Percentiles rank a stretch among this genome's conserved stretches.
Evolutionary conservation across 1,140 invertebrate species (phyloP).

Genomic region (Drosophila sulfurigaster): DNA sequence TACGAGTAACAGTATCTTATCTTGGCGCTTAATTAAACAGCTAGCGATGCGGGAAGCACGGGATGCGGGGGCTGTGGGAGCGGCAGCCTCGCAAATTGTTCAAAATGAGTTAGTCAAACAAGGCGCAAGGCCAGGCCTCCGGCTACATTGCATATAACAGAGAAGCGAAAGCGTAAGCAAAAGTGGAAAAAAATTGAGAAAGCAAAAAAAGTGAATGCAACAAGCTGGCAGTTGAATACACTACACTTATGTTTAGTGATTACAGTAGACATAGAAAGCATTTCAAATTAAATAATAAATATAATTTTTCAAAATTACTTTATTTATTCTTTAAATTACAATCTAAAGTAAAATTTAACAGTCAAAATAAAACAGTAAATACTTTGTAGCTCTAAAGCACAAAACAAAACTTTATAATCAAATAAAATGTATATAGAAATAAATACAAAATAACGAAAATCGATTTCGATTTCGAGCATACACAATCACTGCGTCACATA

Average conservation of each 20-base stretch:
- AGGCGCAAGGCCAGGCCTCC: constrained; percentile 65
- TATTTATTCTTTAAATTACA: too few species aligned
- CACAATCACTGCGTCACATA: background rate
- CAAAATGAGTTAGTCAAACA: constrained; percentile 81
- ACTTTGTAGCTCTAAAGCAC: too few species aligned
- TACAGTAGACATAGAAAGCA: too few species aligned
- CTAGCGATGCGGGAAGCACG: constrained; percentile 1
- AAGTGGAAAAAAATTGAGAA: constrained; percentile 41
- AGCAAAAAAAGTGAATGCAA: background rate
- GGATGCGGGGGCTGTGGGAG: background rate
- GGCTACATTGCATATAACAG: constrained; percentile 60
- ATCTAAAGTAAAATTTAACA: too few species aligned
- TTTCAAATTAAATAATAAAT: too few species aligned
- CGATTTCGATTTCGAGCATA: too few species aligned
- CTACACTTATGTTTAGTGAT: background rate
- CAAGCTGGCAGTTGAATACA: background rate
- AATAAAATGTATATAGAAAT: background rate
- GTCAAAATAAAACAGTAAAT: too few species aligned
- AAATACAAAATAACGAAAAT: background rate
- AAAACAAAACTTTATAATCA: too few species aligned
- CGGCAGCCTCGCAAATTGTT: constrained; percentile 61
- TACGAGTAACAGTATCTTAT: constrained; percentile 70
- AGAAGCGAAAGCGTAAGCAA: constrained; percentile 59
- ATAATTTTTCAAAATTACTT: too few species aligned
- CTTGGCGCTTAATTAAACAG: constrained; percentile 70